Evolutionary conservation across 1,140 invertebrate genomes (phyloP).

Genomic region (Musca vetustissima): DNA sequence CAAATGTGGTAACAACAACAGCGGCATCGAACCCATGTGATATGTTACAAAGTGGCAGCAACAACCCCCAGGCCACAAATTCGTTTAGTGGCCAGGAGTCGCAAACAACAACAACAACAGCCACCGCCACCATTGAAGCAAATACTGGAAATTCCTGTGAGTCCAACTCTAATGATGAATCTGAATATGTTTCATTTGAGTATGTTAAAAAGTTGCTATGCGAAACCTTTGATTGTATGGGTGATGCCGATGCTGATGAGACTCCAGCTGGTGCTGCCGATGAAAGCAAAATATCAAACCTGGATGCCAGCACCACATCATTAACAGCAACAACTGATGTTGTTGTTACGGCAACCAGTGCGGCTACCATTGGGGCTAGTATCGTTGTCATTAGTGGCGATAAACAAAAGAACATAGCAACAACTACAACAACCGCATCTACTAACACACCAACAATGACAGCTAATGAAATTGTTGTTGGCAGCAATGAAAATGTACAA

Average conservation of each 20-base stretch:
- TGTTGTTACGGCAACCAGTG: conserved; percentile 9
- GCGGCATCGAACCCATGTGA: conserved; percentile 22
- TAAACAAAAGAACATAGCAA: conserved; percentile 18
- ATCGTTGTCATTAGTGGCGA: conserved; percentile 25
- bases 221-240: conserved; percentile 40
- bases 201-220: conserved; percentile 52
- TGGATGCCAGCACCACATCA: neutral
- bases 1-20: conserved; percentile 17
- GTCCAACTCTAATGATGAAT: conserved; percentile 19
- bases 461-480: neutral
- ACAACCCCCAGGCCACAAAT: conserved; percentile 26
- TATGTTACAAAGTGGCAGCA: conserved; percentile 5
- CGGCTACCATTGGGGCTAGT: conserved; percentile 1
- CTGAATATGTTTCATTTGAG: conserved; percentile 53
- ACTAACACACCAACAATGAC: conserved; percentile 13
- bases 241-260: neutral
- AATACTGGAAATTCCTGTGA: too few relatives aligned
- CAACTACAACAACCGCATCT: conserved; percentile 5
- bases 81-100: conserved; percentile 13
- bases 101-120: conserved; percentile 33
- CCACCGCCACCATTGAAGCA: neutral
- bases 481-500: conserved; percentile 2
- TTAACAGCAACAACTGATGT: conserved; percentile 9
- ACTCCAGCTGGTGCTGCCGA: neutral
- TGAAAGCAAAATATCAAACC: neutral